Evolutionary conservation across 2,113 vertebrate species (phyloP).

Genomic region (Coregonus clupeaformis): DNA sequence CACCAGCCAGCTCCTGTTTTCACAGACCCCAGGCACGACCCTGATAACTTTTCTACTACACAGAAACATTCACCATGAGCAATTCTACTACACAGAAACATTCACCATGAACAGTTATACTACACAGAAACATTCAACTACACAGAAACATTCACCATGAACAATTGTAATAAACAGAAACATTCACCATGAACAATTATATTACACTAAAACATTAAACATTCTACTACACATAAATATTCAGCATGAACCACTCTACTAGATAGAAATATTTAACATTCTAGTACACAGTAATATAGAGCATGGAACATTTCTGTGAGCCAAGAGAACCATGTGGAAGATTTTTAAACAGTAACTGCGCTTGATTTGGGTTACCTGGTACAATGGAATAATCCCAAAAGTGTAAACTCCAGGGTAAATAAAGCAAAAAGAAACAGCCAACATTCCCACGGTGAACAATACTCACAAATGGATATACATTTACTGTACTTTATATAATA

Average conservation of each 20-base stretch:
- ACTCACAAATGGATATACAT: too few species aligned
- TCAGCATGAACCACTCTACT: neutral
- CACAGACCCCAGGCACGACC: neutral
- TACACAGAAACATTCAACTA: neutral
- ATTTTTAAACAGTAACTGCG: too few species aligned
- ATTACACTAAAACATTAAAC: too few species aligned
- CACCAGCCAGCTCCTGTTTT: conserved; percentile 16
- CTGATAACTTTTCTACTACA: neutral
- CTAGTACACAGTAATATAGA: neutral
- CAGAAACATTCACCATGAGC: neutral
- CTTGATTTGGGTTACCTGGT: too few species aligned
- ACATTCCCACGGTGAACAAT: too few species aligned
- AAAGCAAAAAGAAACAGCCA: too few species aligned
- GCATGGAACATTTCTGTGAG: neutral
- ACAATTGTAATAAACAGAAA: neutral
- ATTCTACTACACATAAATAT: neutral
- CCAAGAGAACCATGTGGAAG: neutral
- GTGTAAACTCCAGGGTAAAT: too few species aligned
- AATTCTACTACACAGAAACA: neutral
- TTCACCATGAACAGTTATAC: neutral
- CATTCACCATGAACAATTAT: neutral
- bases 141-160: neutral
- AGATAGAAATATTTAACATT: neutral
- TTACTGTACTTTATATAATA: too few species aligned
- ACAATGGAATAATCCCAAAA: too few species aligned